Percentiles rank a stretch among this genome's conserved stretches.
Evolutionary conservation across 2,888 invertebrate genomes (phyloP).

Genomic region (Sturmia bella): DNA sequence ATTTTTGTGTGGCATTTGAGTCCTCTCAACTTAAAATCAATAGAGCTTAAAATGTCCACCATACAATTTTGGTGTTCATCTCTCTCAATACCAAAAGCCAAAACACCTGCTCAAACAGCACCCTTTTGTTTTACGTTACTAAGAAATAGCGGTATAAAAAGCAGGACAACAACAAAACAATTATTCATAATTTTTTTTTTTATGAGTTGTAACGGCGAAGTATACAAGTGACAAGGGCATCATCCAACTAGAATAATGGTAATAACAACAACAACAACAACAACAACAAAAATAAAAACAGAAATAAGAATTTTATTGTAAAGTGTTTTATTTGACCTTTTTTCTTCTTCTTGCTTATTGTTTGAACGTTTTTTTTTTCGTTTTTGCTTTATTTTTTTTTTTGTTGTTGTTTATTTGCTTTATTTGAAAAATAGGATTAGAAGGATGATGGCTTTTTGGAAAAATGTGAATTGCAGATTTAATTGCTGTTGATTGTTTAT

Average conservation of each 20-base stretch:
- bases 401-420: conserved; percentile 33
- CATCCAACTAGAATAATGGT: conserved; percentile 47
- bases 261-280: conserved; percentile 41
- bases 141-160: conserved; percentile 19
- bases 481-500: conserved; percentile 70
- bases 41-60: too few relatives aligned
- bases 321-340: conserved; percentile 63
- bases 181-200: conserved; percentile 55
- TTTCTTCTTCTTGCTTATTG: too few relatives aligned
- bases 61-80: too few relatives aligned
- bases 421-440: conserved; percentile 51
- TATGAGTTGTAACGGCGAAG: conserved; percentile 41
- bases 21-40: too few relatives aligned
- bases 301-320: conserved; percentile 50
- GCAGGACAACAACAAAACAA: conserved; percentile 20
- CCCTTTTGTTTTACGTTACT: conserved; percentile 17
- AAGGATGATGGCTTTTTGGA: conserved; percentile 54
- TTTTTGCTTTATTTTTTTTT: conserved; percentile 10
- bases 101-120: not conserved
- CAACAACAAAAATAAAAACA: conserved; percentile 23
- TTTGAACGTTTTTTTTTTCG: conserved; percentile 37
- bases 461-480: conserved; percentile 71
- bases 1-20: too few relatives aligned
- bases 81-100: too few relatives aligned
- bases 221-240: conserved; percentile 60